Base-by-base conservation (phyloP, 1,140 invertebrate genomes). In the Melitaea cinxia region DNA sequence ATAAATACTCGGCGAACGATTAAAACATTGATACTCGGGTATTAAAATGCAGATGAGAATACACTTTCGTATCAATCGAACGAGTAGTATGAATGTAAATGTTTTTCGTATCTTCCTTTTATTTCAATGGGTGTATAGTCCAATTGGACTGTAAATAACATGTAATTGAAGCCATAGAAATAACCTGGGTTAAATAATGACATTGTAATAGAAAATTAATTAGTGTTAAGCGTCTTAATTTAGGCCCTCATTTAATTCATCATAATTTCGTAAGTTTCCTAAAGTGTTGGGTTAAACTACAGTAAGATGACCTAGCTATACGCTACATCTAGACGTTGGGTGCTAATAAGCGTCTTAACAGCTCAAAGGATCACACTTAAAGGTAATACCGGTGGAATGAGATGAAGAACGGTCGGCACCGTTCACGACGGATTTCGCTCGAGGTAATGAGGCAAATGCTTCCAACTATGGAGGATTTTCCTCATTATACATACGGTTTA, bases 361-460 rank as follows among this genome's bases (percentile, higher is more conserved):
- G 67, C 67, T 70, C 62, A 70, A 70, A 65, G 67, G 67, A 70
- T 70, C 62, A 65, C 53, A 70, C 67, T 70, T 70, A 39, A 70
- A 60, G 57, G 56, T 70, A 62, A 69, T 64, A 35, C 60, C 53
- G 50, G 45, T 14, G 52, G 57, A 56, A 58, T 49, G 52, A 64
- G 52, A 55, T 56, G 55, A 69, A 35, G 39, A 42, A 64, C 56
- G 67, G 56, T 54, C 54, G 55, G 30, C 52, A 28, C 15, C 66
- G 37, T 63, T 68, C 64, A 68, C 54, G 66, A 63, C 49, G 59
- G 66, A 30, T 59, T 70, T 50, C 14, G 55, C 50, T 53, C 45
- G 53, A 49, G 33, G 57, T 39, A 65, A 65, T 12, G 62, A 65
- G 52, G 42, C 39, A 9, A 30, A 64, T 4, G 39, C 14, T 37